Percentiles rank a stretch among this genome's conserved stretches.
Conservation (phyloP, 2,888 invertebrate species). For the Cerceris rybyensis region DNA sequence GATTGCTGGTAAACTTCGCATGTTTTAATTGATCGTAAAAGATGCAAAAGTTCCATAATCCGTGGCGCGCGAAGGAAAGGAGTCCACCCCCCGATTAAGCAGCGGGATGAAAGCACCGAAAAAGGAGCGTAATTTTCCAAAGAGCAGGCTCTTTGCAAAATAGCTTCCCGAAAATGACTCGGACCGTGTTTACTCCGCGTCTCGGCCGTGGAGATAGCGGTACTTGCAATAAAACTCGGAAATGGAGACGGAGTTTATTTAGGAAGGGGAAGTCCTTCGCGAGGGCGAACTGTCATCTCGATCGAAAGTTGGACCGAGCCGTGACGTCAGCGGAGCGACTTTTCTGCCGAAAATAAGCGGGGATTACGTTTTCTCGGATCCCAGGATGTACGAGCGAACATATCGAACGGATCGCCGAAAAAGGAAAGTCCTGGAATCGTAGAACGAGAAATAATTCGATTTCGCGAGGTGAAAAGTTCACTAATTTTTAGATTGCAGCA, state of each 20-base stretch:
- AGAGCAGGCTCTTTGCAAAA: too few relatives aligned
- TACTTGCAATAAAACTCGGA: conserved; percentile 16
- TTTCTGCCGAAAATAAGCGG: conserved; percentile 31
- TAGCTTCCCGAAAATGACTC: too few relatives aligned
- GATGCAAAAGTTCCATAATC: not conserved
- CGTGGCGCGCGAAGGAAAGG: too few relatives aligned
- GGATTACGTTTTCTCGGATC: conserved; percentile 23
- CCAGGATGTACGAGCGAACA: not conserved
- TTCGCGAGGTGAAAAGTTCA: too few relatives aligned
- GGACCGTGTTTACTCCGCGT: not conserved
- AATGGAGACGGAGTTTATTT: not conserved
- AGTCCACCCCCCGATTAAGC: too few relatives aligned
- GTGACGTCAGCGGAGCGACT: not conserved
- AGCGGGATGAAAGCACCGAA: too few relatives aligned
- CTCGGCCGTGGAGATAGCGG: not conserved
- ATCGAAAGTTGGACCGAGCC: not conserved
- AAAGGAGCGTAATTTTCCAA: too few relatives aligned
- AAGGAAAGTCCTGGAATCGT: not conserved
- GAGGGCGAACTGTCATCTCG: not conserved
- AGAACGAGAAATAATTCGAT: too few relatives aligned
- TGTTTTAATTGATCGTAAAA: not conserved
- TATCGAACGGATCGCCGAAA: not conserved
- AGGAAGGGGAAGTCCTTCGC: not conserved
- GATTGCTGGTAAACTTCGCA: not conserved
- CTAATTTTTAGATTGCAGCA: too few relatives aligned